These are phyloP conservation scores for mouse (Mus musculus) DNA, from an alignment of 2,113 vertebrate genomes.

Conservation along the genomic window DNA sequence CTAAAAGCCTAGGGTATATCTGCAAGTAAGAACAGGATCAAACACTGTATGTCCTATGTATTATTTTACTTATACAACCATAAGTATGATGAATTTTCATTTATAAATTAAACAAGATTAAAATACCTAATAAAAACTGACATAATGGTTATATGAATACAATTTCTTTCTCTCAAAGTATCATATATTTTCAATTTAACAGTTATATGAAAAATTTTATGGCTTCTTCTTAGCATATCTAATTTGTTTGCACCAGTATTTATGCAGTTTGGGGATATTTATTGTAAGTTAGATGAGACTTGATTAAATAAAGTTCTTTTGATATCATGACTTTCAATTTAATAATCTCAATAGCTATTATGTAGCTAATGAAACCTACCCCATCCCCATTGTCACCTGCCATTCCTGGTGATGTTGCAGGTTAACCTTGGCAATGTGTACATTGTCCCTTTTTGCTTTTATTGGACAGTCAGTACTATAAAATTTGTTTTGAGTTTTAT, in stretches of 20 bases:
- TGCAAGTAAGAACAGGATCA: neutral
- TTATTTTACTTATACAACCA: neutral
- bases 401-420: neutral
- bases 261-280: neutral
- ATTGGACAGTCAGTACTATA: constrained; percentile 87
- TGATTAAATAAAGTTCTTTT: neutral
- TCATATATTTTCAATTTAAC: neutral
- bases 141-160: neutral
- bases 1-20: neutral
- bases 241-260: neutral
- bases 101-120: neutral
- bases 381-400: neutral
- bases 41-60: neutral
- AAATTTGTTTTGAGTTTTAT: constrained; percentile 79
- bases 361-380: neutral
- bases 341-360: neutral
- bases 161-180: neutral
- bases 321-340: neutral
- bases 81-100: neutral
- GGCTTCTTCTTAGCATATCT: neutral
- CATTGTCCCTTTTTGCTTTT: constrained; percentile 56
- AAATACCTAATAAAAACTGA: neutral
- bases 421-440: neutral
- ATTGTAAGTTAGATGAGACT: neutral
- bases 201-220: neutral